Evolutionary conservation across 2,113 vertebrate species (phyloP).

Genomic region (Chaetorhynchus papuensis): DNA sequence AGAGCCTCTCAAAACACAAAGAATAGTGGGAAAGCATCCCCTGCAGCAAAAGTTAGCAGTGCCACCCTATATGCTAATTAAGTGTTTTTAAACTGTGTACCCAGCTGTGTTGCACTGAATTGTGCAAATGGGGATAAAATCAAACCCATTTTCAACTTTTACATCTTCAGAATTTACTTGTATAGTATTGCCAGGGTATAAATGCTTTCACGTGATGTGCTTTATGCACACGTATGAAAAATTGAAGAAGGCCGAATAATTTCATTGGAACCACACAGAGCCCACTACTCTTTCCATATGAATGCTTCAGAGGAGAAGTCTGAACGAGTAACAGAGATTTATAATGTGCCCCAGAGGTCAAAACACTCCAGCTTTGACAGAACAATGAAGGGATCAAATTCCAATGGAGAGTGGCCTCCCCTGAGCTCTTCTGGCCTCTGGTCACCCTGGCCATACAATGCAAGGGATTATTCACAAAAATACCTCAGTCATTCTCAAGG

Average conservation of each 20-base stretch:
- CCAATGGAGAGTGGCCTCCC: not conserved
- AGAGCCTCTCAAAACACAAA: not conserved
- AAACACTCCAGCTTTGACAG: not conserved
- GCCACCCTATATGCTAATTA: not conserved
- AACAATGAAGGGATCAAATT: slow-evolving; percentile 30
- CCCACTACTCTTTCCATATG: not conserved
- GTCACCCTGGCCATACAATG: not conserved
- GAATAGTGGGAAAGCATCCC: not conserved
- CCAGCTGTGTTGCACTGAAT: not conserved
- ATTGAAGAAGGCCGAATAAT: not conserved
- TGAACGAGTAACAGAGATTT: not conserved
- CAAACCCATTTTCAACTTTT: not conserved
- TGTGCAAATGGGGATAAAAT: not conserved
- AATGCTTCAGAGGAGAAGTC: not conserved
- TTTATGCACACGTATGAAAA: not conserved
- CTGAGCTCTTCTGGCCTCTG: not conserved
- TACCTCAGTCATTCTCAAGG: not conserved
- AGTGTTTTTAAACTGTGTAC: not conserved
- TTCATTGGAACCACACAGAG: not conserved
- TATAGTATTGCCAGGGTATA: not conserved
- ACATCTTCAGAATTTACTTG: not conserved
- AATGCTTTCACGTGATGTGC: not conserved
- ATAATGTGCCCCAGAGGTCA: not conserved
- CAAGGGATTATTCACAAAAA: slow-evolving; percentile 1
- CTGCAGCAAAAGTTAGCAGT: not conserved